A percentile compares a stretch with the other conserved stretches of the same genome.
Conservation (phyloP, 1,140 invertebrate genomes). For the Pseudachorutes palmiensis region DNA sequence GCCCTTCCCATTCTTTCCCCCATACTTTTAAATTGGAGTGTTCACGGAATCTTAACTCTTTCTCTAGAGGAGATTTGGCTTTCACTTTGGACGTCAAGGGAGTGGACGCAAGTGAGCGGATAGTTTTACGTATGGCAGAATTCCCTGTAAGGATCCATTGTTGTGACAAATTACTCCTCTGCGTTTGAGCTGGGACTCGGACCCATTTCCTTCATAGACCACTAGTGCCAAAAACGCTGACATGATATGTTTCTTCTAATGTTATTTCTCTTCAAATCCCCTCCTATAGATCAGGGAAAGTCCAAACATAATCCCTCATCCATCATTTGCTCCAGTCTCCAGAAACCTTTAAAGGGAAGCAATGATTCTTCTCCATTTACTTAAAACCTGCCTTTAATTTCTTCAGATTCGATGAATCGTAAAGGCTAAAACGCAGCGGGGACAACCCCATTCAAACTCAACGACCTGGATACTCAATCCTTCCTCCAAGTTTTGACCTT, state of each 20-base stretch:
- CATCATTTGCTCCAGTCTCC: slow-evolving; percentile 27
- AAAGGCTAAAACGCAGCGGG: not conserved
- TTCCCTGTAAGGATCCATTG: not conserved
- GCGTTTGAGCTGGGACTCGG: not conserved
- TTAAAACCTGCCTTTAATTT: no score
- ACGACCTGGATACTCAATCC: not conserved
- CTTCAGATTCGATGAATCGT: not conserved
- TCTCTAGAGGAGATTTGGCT: not conserved
- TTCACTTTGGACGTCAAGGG: not conserved
- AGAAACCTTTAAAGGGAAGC: not conserved
- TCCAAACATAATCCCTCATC: slow-evolving; percentile 24
- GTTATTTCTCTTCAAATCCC: slow-evolving; percentile 22
- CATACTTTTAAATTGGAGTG: not conserved
- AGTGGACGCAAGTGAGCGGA: not conserved
- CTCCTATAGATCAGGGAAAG: not conserved
- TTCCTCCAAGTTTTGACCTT: not conserved
- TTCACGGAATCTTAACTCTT: not conserved
- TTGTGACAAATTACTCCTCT: slow-evolving; percentile 32
- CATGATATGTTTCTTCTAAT: slow-evolving; percentile 32
- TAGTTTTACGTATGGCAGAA: not conserved
- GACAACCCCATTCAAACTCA: not conserved
- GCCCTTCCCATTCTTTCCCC: not conserved
- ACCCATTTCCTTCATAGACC: slow-evolving; percentile 24
- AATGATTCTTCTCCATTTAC: not conserved
- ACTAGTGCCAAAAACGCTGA: slow-evolving; percentile 32